phyloP scores from a whole-genome alignment of 2,113 vertebrate species.

The Acrocephalus arundinaceus region DNA sequence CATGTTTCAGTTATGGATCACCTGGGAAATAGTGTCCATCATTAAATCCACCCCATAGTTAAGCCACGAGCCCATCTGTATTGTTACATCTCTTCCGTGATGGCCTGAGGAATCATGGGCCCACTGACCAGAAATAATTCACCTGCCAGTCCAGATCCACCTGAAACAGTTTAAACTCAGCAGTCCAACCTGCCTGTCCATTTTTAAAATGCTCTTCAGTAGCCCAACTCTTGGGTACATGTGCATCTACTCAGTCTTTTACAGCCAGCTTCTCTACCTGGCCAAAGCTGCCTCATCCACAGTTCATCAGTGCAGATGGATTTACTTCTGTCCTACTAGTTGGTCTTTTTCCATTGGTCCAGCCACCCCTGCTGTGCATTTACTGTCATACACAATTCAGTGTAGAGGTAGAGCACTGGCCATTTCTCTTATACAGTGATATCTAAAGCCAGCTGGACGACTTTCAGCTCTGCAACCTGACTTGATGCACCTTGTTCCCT shows the following conservation, averaged over 20 bases:
- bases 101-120: neutral
- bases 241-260: neutral
- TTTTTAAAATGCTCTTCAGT: neutral
- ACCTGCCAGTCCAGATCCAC: neutral
- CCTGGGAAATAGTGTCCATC: accelerated
- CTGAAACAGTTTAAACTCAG: neutral
- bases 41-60: neutral
- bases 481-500: neutral
- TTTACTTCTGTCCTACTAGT: neutral
- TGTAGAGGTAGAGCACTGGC: neutral
- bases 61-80: neutral
- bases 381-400: neutral
- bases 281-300: neutral
- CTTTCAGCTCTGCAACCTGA: neutral
- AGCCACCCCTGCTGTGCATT: neutral
- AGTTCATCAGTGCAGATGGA: neutral
- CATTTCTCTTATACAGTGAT: neutral
- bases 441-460: neutral
- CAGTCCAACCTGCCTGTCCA: neutral
- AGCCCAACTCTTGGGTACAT: accelerated
- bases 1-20: neutral
- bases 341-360: neutral
- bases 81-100: neutral
- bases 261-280: neutral
- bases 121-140: neutral